A percentile compares a stretch with the other conserved stretches of the same genome.
Evolutionary conservation across 2,113 vertebrate species (phyloP).

Genomic region (Bubo scandiacus): DNA sequence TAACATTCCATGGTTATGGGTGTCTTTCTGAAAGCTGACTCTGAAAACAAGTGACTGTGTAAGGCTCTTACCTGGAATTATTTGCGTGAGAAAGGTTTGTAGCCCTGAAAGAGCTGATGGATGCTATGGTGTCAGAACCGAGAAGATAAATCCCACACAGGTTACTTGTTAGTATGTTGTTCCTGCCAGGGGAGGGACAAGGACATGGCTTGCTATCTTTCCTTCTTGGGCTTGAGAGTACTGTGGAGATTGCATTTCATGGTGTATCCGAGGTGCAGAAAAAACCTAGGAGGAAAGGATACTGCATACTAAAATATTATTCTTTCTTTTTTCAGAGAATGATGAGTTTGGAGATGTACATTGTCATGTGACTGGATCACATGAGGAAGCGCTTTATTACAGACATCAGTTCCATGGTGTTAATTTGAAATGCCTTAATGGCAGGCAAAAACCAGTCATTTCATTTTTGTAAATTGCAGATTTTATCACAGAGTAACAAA

Average conservation of each 20-base stretch:
- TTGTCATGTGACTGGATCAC: constrained; percentile 91
- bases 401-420: constrained; percentile 99
- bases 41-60: not conserved
- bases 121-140: not conserved
- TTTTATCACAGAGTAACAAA: constrained; percentile 91
- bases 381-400: constrained; percentile 88
- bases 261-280: not conserved
- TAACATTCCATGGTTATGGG: not conserved
- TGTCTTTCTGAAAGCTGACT: not conserved
- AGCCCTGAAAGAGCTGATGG: not conserved
- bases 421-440: constrained; percentile 96
- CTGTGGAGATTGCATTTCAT: not conserved
- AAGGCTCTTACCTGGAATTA: not conserved
- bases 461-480: constrained; percentile 92
- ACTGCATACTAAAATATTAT: constrained; percentile 34
- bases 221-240: not conserved
- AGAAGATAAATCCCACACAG: not conserved
- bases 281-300: not conserved
- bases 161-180: not conserved
- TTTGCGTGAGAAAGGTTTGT: not conserved
- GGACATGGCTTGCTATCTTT: not conserved
- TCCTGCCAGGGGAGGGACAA: not conserved
- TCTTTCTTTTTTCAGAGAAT: constrained; percentile 82
- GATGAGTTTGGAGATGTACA: constrained; percentile 85
- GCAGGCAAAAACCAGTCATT: constrained; percentile 91